Conservation (phyloP, 2,888 invertebrate species). For the Dyspetes luteomarginatus region DNA sequence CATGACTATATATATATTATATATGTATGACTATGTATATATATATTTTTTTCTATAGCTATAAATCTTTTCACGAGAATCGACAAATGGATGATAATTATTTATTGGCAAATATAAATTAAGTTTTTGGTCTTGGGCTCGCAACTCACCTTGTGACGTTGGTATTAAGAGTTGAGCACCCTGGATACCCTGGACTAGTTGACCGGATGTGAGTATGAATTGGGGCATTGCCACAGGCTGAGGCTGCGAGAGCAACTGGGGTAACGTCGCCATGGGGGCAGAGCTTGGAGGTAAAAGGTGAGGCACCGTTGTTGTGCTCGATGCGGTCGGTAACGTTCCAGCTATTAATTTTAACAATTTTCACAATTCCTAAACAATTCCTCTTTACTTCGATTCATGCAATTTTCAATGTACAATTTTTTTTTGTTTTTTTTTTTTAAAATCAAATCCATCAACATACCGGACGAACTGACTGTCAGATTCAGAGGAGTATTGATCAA, state of each 20-base stretch:
- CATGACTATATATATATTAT: too few species aligned
- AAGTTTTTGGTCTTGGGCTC: background rate
- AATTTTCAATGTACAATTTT: slow-evolving; percentile 57
- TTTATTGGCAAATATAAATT: too few species aligned
- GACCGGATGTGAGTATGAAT: slow-evolving; percentile 95
- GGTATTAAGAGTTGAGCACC: slow-evolving; percentile 97
- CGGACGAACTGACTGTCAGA: slow-evolving; percentile 89
- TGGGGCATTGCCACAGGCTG: slow-evolving; percentile 93
- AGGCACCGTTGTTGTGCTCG: slow-evolving; percentile 80
- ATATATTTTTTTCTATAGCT: background rate
- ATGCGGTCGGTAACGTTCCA: slow-evolving; percentile 81
- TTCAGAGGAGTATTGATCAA: slow-evolving; percentile 93
- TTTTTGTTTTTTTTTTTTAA: background rate
- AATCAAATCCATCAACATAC: slow-evolving; percentile 80
- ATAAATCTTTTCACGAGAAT: background rate
- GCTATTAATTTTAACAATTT: too few species aligned
- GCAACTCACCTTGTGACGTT: slow-evolving; percentile 92
- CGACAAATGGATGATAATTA: too few species aligned
- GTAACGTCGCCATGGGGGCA: slow-evolving; percentile 86
- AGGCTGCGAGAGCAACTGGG: slow-evolving; percentile 85
- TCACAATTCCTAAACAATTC: too few species aligned
- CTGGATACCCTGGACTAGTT: slow-evolving; percentile 96
- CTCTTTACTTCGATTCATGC: too few species aligned
- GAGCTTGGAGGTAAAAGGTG: slow-evolving; percentile 81
- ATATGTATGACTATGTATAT: too few species aligned